Percentiles rank a stretch among this genome's conserved stretches.
These are phyloP conservation scores for Caranx melampygus DNA, from an alignment of 2,113 vertebrate genomes.

Conservation along the genomic window DNA sequence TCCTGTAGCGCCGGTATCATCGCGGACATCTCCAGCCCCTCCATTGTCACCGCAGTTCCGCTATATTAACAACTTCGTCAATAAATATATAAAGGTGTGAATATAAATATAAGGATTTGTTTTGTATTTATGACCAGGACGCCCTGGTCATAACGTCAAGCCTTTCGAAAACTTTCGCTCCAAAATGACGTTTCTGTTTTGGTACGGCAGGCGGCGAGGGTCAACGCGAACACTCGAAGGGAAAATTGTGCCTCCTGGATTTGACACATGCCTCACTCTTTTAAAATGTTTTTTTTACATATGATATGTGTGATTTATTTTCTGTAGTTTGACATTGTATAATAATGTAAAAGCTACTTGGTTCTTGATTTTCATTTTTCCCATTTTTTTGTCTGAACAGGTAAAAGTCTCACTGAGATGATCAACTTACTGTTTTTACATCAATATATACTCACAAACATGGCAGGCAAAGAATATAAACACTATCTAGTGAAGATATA, in stretches of 20 bases:
- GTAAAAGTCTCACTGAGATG: too few species aligned
- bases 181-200: conserved; percentile 65
- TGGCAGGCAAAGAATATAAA: too few species aligned
- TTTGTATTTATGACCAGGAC: background rate
- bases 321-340: too few species aligned
- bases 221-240: background rate
- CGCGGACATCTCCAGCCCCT: conserved; percentile 93
- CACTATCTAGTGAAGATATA: too few species aligned
- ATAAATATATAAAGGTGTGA: background rate
- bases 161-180: conserved; percentile 77
- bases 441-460: too few species aligned
- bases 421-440: too few species aligned
- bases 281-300: too few species aligned
- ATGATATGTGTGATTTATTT: too few species aligned
- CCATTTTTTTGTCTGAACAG: too few species aligned
- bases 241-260: background rate
- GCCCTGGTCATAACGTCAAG: background rate
- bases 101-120: fast-evolving
- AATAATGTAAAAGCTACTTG: too few species aligned
- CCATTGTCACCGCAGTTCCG: conserved; percentile 67
- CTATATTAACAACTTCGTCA: background rate
- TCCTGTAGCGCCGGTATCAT: conserved; percentile 97
- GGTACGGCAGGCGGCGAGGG: conserved; percentile 59
- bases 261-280: too few species aligned
- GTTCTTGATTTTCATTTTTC: too few species aligned